These are phyloP conservation scores for Neocrepidodera transversa DNA, from an alignment of 2,888 invertebrate species.

Conservation along the genomic window DNA sequence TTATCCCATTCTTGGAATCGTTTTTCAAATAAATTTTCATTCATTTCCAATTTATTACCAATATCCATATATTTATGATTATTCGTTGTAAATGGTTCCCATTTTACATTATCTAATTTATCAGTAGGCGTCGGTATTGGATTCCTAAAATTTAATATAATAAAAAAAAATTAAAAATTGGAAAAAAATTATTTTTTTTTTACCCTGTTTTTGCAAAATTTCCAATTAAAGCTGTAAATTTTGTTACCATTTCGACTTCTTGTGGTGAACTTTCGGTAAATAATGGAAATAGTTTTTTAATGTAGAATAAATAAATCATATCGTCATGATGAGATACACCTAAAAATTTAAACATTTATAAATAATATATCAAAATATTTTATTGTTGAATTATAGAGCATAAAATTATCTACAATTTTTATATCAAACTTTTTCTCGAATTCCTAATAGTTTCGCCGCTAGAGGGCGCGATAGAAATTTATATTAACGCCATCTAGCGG, in stretches of 20 bases:
- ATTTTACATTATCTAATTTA: slow-evolving; percentile 54
- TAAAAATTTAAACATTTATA: no score
- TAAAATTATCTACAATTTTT: no score
- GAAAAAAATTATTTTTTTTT: slow-evolving; percentile 17
- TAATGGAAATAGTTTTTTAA: slow-evolving; percentile 52
- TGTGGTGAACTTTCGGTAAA: slow-evolving; percentile 55
- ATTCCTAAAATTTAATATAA: slow-evolving; percentile 56
- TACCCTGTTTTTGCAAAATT: slow-evolving; percentile 61
- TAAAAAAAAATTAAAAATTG: no score
- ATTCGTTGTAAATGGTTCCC: slow-evolving; percentile 56
- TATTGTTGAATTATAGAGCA: no score
- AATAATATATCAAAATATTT: no score
- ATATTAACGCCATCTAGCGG: no score
- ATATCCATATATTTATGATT: slow-evolving; percentile 59
- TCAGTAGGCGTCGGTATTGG: slow-evolving; percentile 50
- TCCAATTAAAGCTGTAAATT: slow-evolving; percentile 60
- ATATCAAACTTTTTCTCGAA: no score
- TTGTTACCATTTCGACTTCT: slow-evolving; percentile 58
- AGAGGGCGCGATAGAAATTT: no score
- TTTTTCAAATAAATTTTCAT: slow-evolving; percentile 56
- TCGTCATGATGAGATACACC: slow-evolving; percentile 63
- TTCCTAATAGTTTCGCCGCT: no score
- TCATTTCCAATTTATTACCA: slow-evolving; percentile 54
- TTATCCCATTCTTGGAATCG: slow-evolving; percentile 59
- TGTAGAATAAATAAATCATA: slow-evolving; percentile 62